Base-by-base conservation (phyloP, 2,797 vertebrate species). In the Benthosema pterotum region DNA sequence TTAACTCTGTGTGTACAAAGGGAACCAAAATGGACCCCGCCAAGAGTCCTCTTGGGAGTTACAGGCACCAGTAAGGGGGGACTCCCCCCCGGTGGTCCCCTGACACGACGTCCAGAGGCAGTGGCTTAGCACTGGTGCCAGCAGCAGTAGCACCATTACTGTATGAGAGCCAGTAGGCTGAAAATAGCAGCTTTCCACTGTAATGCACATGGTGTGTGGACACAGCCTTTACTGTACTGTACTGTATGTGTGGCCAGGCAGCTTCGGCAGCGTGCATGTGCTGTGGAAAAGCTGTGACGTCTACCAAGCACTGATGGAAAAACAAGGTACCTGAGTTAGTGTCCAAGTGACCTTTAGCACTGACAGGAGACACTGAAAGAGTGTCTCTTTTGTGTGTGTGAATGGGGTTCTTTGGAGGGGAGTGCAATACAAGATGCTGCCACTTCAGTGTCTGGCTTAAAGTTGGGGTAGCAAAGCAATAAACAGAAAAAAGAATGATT, bases 181-280 rank as follows among this genome's bases (percentile, higher is more conserved):
- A 70, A 56, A 65, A 64, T 60, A 66, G 38, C 25, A 75, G 60
- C 28, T 65, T 78, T 72, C 69, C 62, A 60, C 63, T 42, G 19
- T 45, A 43, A 47, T 52, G 42, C 14, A 52, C 47, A 12, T n/a
- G n/a, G 7, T n/a, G n/a, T 45, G 4, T 42, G 58, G 68, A 42
- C 13, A 18, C 15, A 4, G 32, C 32, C 8, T 42, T 17, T 28
- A 48, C 22, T 25, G 22, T 25, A 25, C n/a, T n/a, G n/a, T n/a
- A n/a, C n/a, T 25, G 22, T 25, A 25, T 25, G 13, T 9, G 25
- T 7, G 50, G 5, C 52, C 65, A n/a, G n/a, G n/a, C n/a, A 62
- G 18, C 22, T 11, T 14, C 17, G n/a, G 18, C 60, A 64, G 16
- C 11, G 16, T 43, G 43, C 42, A 55, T 69, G 18, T 57, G 50